Conservation (phyloP, 92 coral and sea anemone species). For the Porites lobata region DNA sequence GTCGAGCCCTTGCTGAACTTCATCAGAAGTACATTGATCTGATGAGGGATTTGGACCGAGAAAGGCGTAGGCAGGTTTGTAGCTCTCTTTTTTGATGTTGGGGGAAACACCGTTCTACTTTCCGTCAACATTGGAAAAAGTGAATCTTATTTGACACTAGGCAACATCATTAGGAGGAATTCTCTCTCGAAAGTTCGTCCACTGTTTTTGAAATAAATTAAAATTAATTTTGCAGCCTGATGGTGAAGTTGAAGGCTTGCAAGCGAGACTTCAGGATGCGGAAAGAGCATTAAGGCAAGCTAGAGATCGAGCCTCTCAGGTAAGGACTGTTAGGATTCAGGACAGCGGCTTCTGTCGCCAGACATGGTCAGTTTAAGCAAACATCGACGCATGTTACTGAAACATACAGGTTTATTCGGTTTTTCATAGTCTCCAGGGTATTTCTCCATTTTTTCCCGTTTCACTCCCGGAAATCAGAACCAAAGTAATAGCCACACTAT, state of each 20-base stretch:
- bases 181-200: background rate
- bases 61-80: slow-evolving; percentile 72
- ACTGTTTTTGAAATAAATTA: background rate
- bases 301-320: slow-evolving; percentile 56
- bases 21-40: slow-evolving; percentile 84
- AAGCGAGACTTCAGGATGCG: slow-evolving; percentile 77
- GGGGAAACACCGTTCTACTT: background rate
- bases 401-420: no score
- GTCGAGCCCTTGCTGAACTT: slow-evolving; percentile 80
- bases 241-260: slow-evolving; percentile 69
- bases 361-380: background rate
- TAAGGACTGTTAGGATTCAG: background rate
- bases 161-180: background rate
- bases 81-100: background rate
- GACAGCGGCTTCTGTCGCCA: background rate
- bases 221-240: slow-evolving; percentile 45
- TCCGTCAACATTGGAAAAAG: background rate
- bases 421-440: no score
- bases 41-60: slow-evolving; percentile 78
- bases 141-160: background rate
- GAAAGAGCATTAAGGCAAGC: slow-evolving; percentile 80
- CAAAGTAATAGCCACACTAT: no score
- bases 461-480: no score
- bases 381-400: no score
- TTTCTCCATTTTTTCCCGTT: no score